These are phyloP conservation scores for Clostera curtula DNA, from an alignment of 2,888 invertebrate species.

Conservation along the genomic window DNA sequence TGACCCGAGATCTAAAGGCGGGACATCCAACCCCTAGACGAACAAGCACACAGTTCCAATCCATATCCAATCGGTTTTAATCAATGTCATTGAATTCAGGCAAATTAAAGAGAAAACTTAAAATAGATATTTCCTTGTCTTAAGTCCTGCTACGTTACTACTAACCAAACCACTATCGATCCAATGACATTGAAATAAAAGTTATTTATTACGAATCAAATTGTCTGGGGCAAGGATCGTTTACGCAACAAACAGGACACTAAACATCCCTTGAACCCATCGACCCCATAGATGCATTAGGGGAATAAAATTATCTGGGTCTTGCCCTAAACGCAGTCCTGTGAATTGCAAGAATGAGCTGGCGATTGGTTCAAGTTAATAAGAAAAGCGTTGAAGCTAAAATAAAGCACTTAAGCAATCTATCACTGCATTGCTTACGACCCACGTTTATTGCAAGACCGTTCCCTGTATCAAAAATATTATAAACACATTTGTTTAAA, in stretches of 20 bases:
- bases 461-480: no score
- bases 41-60: no score
- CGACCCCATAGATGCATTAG: constrained; percentile 38
- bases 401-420: no score
- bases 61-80: not conserved
- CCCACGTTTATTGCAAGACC: no score
- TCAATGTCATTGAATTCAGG: constrained; percentile 16
- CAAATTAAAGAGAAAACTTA: no score
- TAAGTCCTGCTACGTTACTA: no score
- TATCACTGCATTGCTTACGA: no score
- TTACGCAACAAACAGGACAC: constrained; percentile 55
- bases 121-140: no score
- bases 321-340: constrained; percentile 38
- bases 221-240: constrained; percentile 49
- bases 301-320: constrained; percentile 64
- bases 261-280: constrained; percentile 46
- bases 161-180: constrained; percentile 28
- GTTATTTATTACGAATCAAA: constrained; percentile 61
- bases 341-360: constrained; percentile 36
- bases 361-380: constrained; percentile 25
- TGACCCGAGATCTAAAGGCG: no score
- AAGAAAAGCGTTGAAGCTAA: constrained; percentile 1
- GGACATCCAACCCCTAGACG: no score
- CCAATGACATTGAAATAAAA: constrained; percentile 44
- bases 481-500: no score